Evolutionary conservation across 2,797 vertebrate genomes (phyloP).

Genomic region (Amniataba percoides): DNA sequence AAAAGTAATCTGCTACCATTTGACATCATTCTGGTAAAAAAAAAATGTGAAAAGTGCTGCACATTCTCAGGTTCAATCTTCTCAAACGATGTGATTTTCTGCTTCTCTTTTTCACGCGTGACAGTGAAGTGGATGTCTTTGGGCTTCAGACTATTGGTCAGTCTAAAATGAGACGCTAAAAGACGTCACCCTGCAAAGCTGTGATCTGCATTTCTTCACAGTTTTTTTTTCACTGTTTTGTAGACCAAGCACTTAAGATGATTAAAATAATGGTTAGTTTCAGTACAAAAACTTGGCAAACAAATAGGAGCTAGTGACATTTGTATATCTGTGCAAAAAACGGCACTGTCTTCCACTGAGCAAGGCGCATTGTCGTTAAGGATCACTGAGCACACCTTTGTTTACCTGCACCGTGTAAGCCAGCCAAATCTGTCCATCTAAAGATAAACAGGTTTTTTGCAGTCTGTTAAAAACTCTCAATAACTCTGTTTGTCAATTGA

Average conservation of each 20-base stretch:
- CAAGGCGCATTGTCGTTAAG: background rate
- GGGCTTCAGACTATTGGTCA: background rate
- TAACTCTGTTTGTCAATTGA: background rate
- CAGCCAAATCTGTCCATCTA: background rate
- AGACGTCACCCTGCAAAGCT: background rate
- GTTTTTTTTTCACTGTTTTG: background rate
- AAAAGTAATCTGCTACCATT: too few species aligned
- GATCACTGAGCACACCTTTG: slow-evolving; percentile 5
- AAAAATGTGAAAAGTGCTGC: background rate
- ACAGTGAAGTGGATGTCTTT: background rate
- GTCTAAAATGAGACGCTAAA: background rate
- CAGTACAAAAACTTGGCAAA: background rate
- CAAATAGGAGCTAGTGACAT: background rate
- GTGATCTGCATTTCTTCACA: too few species aligned
- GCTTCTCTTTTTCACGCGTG: background rate
- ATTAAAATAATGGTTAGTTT: background rate
- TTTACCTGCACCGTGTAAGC: slow-evolving; percentile 8
- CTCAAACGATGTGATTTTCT: background rate
- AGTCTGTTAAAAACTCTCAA: too few species aligned
- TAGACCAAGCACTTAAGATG: background rate
- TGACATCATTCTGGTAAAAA: background rate
- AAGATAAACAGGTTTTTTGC: background rate
- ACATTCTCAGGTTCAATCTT: background rate
- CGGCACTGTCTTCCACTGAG: background rate
- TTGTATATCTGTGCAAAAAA: background rate